phyloP scores from a whole-genome alignment of 2,797 vertebrate genomes.

The Myiotriccus ornatus region DNA sequence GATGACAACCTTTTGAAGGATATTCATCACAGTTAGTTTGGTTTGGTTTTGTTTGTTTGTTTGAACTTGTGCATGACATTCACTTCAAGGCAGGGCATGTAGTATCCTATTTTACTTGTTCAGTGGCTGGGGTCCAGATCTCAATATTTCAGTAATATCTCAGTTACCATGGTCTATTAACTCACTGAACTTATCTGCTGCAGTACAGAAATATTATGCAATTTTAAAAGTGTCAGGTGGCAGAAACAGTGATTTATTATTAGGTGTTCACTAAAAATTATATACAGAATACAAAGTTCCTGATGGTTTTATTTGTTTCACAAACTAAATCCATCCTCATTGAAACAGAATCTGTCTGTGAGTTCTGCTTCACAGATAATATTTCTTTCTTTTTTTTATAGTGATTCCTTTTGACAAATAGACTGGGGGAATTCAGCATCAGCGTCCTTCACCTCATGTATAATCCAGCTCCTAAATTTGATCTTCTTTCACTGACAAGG shows the following conservation, averaged over 20 bases:
- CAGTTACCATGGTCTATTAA: neutral
- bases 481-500: neutral
- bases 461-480: neutral
- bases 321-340: neutral
- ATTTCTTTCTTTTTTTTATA: neutral
- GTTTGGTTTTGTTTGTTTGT: neutral
- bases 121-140: neutral
- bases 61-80: neutral
- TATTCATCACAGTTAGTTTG: neutral
- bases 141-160: neutral
- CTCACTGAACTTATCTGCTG: neutral
- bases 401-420: neutral
- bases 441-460: neutral
- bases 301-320: neutral
- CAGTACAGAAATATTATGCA: neutral
- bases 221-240: neutral
- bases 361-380: neutral
- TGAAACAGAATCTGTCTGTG: neutral
- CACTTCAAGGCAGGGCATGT: neutral
- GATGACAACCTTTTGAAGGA: neutral
- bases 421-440: rapidly evolving
- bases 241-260: neutral
- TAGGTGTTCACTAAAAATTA: neutral
- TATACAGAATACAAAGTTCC: neutral
- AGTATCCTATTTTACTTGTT: neutral